A percentile compares a stretch with the other conserved stretches of the same genome.
These are phyloP conservation scores for Delia radicum DNA, from an alignment of 1,140 invertebrate genomes.

Conservation along the genomic window DNA sequence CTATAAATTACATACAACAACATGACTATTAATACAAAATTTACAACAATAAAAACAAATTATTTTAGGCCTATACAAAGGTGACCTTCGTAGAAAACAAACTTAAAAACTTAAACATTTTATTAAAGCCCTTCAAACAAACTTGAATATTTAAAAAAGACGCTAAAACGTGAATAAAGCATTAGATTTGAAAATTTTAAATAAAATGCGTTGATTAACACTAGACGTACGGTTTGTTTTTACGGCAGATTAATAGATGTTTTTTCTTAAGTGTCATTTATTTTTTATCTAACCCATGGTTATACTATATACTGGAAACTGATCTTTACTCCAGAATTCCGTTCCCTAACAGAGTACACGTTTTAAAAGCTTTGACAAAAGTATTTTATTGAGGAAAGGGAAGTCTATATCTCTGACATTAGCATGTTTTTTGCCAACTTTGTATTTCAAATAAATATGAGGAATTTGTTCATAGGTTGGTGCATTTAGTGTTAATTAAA, in stretches of 20 bases:
- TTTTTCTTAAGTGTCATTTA: too few species aligned
- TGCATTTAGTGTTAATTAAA: too few species aligned
- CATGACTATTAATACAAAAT: not conserved
- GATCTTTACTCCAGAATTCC: too few species aligned
- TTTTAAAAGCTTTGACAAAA: too few species aligned
- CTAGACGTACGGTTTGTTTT: not conserved
- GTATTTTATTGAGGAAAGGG: too few species aligned
- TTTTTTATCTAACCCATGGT: too few species aligned
- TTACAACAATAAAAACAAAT: not conserved
- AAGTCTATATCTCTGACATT: too few species aligned
- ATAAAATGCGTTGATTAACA: constrained; percentile 8
- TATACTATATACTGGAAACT: too few species aligned
- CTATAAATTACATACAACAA: constrained; percentile 1
- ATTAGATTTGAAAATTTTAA: not conserved
- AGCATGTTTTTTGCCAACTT: too few species aligned
- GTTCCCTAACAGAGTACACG: too few species aligned
- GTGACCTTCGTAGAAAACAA: constrained; percentile 8
- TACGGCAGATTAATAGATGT: not conserved
- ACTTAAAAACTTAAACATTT: not conserved
- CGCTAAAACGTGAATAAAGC: not conserved
- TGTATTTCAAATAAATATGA: too few species aligned
- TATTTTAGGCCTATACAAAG: constrained; percentile 4
- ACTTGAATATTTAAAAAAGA: not conserved
- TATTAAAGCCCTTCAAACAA: constrained; percentile 9
- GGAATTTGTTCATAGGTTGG: too few species aligned